These are phyloP conservation scores for Lathronympha strigana DNA, from an alignment of 2,888 invertebrate genomes.

Conservation along the genomic window DNA sequence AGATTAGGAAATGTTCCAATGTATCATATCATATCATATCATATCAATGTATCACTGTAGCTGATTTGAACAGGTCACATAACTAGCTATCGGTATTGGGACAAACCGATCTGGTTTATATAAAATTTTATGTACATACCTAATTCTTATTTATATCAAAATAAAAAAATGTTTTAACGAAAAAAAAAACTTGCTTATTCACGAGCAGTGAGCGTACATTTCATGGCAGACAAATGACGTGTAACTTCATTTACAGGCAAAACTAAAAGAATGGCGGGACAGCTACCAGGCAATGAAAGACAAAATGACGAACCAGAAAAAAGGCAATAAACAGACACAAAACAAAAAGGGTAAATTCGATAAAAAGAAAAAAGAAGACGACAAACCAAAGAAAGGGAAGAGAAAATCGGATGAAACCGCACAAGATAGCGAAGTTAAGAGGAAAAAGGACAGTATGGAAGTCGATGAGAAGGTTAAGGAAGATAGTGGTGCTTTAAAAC, in stretches of 20 bases:
- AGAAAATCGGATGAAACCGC: slow-evolving; percentile 58
- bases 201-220: no score
- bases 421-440: slow-evolving; percentile 61
- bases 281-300: slow-evolving; percentile 75
- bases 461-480: slow-evolving; percentile 55
- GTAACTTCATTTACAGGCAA: slow-evolving; percentile 60
- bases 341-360: slow-evolving; percentile 66
- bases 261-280: slow-evolving; percentile 73
- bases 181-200: no score
- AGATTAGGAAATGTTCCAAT: no score
- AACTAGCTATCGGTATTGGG: no score
- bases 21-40: no score
- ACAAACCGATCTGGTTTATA: no score
- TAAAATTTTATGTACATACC: no score
- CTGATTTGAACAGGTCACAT: no score
- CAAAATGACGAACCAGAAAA: slow-evolving; percentile 70
- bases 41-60: no score
- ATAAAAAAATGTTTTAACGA: no score
- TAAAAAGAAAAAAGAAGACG: slow-evolving; percentile 61
- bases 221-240: no score
- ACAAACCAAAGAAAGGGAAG: slow-evolving; percentile 60
- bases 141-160: no score
- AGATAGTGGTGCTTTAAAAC: slow-evolving; percentile 61
- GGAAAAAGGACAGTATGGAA: slow-evolving; percentile 66
- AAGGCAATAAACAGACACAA: slow-evolving; percentile 63